Conservation (phyloP, 2,797 vertebrate genomes). For the Melopsittacus undulatus region DNA sequence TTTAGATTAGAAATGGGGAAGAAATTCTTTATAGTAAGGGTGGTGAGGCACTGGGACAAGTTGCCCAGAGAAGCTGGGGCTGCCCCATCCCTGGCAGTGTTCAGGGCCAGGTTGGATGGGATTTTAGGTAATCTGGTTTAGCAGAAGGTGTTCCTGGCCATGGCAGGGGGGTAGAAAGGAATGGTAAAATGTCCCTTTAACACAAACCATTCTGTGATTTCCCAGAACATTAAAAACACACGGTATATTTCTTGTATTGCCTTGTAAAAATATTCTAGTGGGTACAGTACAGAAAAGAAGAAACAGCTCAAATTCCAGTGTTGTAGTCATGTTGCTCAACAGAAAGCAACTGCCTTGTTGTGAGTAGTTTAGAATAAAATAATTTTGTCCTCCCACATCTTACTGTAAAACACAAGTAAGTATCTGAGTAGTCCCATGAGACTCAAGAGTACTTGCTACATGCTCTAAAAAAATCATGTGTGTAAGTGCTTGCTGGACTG, state of each 20-base stretch:
- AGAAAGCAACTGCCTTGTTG: background rate
- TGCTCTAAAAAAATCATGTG: background rate
- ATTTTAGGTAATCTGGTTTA: background rate
- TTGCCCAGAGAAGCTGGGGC: background rate
- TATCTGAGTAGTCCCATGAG: background rate
- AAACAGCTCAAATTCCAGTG: fast-evolving
- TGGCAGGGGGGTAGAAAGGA: background rate
- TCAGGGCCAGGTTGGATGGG: background rate
- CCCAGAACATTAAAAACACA: background rate
- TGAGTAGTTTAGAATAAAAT: background rate
- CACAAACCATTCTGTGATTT: background rate
- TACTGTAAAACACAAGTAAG: background rate
- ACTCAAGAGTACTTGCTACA: background rate
- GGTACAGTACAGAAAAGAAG: background rate
- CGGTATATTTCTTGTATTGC: background rate
- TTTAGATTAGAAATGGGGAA: background rate
- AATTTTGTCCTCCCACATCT: background rate
- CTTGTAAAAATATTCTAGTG: background rate
- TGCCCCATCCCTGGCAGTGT: background rate
- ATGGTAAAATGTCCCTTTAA: background rate
- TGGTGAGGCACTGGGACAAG: background rate
- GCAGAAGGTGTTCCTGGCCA: background rate
- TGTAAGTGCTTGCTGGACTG: background rate
- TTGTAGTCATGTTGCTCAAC: background rate
- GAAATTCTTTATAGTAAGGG: background rate